Evolutionary conservation across 2,888 invertebrate genomes (phyloP), one percentile per base, ranked within the genome.

Genomic region (Diploptera punctata): DNA sequence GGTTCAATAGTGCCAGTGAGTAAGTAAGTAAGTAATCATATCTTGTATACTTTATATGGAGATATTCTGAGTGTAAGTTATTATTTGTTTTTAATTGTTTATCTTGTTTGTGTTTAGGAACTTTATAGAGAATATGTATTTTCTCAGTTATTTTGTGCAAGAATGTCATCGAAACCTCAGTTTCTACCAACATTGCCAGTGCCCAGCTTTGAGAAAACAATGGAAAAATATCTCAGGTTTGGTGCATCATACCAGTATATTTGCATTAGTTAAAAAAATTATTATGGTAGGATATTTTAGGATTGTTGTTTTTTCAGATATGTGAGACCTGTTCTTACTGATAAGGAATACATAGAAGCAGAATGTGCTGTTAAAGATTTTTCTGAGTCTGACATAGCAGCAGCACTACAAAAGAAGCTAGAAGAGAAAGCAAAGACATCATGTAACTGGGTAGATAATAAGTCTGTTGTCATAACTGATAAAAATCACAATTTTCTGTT

Each of bases 191-290:
- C 47, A 47, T 47, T 47, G n/a, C 47, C 47, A 10, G 9, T 47
- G 7, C 47, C 47, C 7, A 47, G 18, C n/a, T n/a, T 47, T 9
- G 18, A 47, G n/a, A 47, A 47, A 4, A 47, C 47, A 47, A 47
- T 47, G 47, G 47, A 47, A n/a, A 47, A 47, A n/a, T 47, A 47
- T 47, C 47, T 47, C 47, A 47, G 47, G 47, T 47, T 47, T n/a
- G n/a, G n/a, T n/a, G n/a, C n/a, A n/a, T n/a, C n/a, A n/a, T n/a
- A n/a, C n/a, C n/a, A n/a, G n/a, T n/a, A n/a, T n/a, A n/a, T n/a
- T n/a, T n/a, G n/a, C n/a, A n/a, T n/a, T n/a, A n/a, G n/a, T n/a
- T n/a, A n/a, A n/a, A n/a, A n/a, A n/a, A n/a, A n/a, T n/a, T 33
- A 10, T 33, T 33, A 33, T 33, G 33, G 7, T 33, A 10, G 10